Evolutionary conservation across 2,888 invertebrate species (phyloP), one percentile per base, ranked within the genome.

Genomic region (Trachelus troglodyta): DNA sequence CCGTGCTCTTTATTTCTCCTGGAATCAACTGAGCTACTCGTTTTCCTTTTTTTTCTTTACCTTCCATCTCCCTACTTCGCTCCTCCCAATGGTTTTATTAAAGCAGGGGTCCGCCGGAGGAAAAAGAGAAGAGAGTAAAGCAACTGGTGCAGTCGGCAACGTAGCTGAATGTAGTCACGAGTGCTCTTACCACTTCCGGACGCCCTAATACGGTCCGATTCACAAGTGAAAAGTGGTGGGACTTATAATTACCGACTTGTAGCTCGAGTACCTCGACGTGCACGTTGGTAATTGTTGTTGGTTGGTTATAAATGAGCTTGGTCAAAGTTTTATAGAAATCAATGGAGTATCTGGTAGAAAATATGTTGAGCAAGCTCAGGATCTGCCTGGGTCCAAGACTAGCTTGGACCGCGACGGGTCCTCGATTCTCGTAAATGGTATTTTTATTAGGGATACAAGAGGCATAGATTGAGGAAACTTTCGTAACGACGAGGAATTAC

Each of bases 111-210:
- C 74, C 80, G 77, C 23, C 33, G 69, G 69, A 33, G 33, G 33
- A 87, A 89, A 90, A 89, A 34, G 11, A 34, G 11, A 88, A 89
- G 89, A 90, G 88, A 89, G 87, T 88, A 88, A 90, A 90, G 87
- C 87, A 85, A 83, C 81, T 77, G 76, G 56, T 56, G 56, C 56
- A 56, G 56, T 23, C 56, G 23, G 56, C 1, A 56, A 56, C 56
- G 56, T 56, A 23, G 23, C 56, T 56, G 56, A 56, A 56, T 56
- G 23, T 56, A 56, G 23, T 56, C 56, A 56, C 56, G 56, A 56
- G 56, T 15, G 9, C 56, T 56, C 56, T 56, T 9, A 23, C 56
- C 23, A 23, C 56, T 56, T 56, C 56, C 23, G 56, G 23, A 56
- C 23, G 56, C 6, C 6, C 56, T 23, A 56, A 56, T 56, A 56